Conservation (phyloP, 2,113 vertebrate genomes). For the Podarcis cretensis region DNA sequence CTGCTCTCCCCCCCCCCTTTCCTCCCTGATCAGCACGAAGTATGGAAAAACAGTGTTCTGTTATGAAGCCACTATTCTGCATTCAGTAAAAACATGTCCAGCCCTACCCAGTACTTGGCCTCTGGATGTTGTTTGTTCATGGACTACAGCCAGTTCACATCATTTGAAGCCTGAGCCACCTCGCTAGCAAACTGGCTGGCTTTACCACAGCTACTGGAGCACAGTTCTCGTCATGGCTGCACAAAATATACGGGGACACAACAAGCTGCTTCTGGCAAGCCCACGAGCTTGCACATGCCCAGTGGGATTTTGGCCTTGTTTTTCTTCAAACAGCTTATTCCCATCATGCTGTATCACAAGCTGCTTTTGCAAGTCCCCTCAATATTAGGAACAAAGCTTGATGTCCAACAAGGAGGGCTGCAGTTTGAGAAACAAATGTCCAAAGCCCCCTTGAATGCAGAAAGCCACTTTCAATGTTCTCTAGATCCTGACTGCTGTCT, state of each 20-base stretch:
- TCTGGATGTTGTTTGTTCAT: conserved; percentile 30
- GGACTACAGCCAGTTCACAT: conserved; percentile 29
- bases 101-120: conserved; percentile 29
- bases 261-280: not conserved
- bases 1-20: not conserved
- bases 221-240: conserved; percentile 3
- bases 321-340: not conserved
- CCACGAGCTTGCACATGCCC: not conserved
- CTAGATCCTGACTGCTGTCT: not conserved
- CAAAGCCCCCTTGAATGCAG: not conserved
- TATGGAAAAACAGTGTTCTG: conserved; percentile 18
- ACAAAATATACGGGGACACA: conserved; percentile 15
- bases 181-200: conserved; percentile 24
- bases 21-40: conserved; percentile 21
- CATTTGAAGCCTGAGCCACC: conserved; percentile 38
- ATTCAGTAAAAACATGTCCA: conserved; percentile 33
- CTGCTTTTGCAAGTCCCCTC: not conserved
- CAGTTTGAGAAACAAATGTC: not conserved
- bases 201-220: conserved; percentile 39
- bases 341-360: not conserved
- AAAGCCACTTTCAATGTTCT: not conserved
- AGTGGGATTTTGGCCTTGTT: not conserved
- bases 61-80: conserved; percentile 11
- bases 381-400: not conserved
- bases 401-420: not conserved